Evolutionary conservation across 2,797 vertebrate species (phyloP).

Genomic region (Sibirionetta formosa): DNA sequence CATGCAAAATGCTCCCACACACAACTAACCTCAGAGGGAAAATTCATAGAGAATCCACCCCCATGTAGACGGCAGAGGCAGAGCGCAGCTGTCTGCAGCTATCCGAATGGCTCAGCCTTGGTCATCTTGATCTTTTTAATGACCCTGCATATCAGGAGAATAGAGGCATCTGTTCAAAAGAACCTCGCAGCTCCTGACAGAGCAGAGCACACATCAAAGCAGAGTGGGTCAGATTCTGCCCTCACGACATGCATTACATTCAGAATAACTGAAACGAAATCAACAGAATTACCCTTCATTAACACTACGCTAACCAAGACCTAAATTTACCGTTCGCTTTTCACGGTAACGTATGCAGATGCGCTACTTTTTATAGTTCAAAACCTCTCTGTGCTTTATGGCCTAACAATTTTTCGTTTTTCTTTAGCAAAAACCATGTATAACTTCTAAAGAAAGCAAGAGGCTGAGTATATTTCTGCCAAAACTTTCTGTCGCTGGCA

Average conservation of each 20-base stretch:
- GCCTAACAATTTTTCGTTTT: neutral
- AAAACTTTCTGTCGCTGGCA: neutral
- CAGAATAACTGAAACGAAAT: constrained; percentile 44
- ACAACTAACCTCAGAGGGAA: constrained; percentile 19
- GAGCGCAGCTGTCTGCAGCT: constrained; percentile 54
- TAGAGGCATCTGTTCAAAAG: constrained; percentile 70
- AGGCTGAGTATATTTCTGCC: neutral
- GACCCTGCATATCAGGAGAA: constrained; percentile 32
- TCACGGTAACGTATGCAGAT: neutral
- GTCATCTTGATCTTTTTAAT: constrained; percentile 77
- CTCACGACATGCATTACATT: constrained; percentile 17
- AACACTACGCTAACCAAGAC: constrained; percentile 13
- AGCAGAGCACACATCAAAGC: constrained; percentile 70
- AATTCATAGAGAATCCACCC: constrained; percentile 3
- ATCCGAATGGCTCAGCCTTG: constrained; percentile 36
- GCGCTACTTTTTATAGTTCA: neutral
- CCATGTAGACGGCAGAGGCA: neutral
- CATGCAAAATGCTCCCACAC: constrained; percentile 29
- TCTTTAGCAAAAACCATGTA: neutral
- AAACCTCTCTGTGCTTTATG: neutral
- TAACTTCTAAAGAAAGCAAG: neutral
- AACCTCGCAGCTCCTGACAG: constrained; percentile 70
- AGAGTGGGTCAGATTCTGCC: constrained; percentile 40
- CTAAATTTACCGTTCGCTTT: neutral
- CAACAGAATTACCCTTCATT: constrained; percentile 43